phyloP scores from a whole-genome alignment of 2,888 invertebrate genomes.

The Ashinkailepas kermadecensis region DNA sequence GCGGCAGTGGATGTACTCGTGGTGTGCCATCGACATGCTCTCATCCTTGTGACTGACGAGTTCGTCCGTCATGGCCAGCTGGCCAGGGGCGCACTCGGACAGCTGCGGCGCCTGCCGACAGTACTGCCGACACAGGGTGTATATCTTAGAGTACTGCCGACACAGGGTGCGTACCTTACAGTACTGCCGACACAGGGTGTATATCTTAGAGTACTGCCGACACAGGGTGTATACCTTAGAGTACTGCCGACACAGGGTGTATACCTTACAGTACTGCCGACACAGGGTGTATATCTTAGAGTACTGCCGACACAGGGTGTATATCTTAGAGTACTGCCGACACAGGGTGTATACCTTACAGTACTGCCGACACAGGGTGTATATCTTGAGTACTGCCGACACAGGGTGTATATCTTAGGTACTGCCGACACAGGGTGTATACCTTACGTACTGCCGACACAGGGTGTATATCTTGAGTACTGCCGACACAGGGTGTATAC shows the following conservation, averaged over 20 bases:
- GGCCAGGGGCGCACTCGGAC: neutral
- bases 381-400: too few relatives aligned
- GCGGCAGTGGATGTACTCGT: neutral
- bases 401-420: too few relatives aligned
- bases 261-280: neutral
- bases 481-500: too few relatives aligned
- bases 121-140: neutral
- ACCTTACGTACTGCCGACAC: too few relatives aligned
- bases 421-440: too few relatives aligned
- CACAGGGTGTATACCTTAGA: neutral
- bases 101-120: neutral
- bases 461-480: too few relatives aligned
- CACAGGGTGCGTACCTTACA: neutral
- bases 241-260: neutral
- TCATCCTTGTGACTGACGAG: neutral
- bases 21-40: neutral
- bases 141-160: neutral
- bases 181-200: too few relatives aligned
- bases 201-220: too few relatives aligned
- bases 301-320: neutral
- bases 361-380: too few relatives aligned
- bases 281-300: neutral
- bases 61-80: slow-evolving; percentile 1
- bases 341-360: too few relatives aligned
- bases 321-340: too few relatives aligned